Conservation (phyloP, 2,888 invertebrate species). For the Cantharis rustica region DNA sequence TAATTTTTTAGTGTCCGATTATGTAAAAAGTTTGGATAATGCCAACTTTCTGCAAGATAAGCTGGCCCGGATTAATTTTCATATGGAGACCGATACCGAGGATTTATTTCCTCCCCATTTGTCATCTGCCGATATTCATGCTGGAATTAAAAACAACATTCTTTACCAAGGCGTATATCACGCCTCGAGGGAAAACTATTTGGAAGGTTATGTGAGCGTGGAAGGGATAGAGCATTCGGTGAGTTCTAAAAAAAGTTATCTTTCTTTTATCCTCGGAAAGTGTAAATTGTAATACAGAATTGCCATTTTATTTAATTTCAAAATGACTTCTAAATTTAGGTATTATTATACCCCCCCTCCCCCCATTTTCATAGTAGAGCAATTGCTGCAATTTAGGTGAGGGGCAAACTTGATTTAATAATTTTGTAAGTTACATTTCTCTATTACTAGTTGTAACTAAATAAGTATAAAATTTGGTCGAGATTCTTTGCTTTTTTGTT, state of each 20-base stretch:
- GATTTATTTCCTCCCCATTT: constrained; percentile 86
- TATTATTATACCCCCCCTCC: too few relatives aligned
- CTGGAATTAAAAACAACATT: constrained; percentile 77
- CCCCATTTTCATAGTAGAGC: too few relatives aligned
- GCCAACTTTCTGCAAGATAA: constrained; percentile 80
- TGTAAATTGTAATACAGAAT: too few relatives aligned
- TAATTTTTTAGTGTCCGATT: constrained; percentile 66
- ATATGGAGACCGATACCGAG: constrained; percentile 63
- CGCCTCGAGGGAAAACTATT: constrained; percentile 90
- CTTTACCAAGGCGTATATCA: constrained; percentile 80
- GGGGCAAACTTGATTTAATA: too few relatives aligned
- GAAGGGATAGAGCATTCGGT: constrained; percentile 81
- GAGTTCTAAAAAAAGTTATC: constrained; percentile 48
- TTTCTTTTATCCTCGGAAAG: not conserved
- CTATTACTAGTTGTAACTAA: too few relatives aligned
- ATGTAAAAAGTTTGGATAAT: constrained; percentile 71
- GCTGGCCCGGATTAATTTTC: constrained; percentile 70
- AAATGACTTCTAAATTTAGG: too few relatives aligned
- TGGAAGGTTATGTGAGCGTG: constrained; percentile 87
- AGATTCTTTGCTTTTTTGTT: too few relatives aligned
- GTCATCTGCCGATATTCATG: constrained; percentile 75
- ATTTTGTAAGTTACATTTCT: too few relatives aligned
- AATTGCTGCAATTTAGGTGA: too few relatives aligned
- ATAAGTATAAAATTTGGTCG: too few relatives aligned
- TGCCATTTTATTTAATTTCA: too few relatives aligned